Evolutionary conservation across 1,140 invertebrate species (phyloP).

Genomic region (Zaprionus inermis): DNA sequence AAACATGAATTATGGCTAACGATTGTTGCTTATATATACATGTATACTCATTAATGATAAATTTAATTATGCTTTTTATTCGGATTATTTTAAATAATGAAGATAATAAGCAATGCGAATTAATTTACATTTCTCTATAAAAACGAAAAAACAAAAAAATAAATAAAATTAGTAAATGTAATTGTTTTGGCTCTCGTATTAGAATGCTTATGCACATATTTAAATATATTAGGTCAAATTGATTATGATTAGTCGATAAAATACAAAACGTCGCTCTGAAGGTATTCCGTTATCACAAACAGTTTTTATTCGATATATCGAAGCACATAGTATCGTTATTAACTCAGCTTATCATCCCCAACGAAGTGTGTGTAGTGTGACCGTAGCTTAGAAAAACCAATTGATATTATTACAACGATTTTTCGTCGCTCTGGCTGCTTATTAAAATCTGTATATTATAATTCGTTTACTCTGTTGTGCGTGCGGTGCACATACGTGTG

Average conservation of each 20-base stretch:
- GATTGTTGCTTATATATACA: slow-evolving; percentile 63
- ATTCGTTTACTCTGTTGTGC: slow-evolving; percentile 29
- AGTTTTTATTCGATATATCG: slow-evolving; percentile 28
- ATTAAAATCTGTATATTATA: slow-evolving; percentile 48
- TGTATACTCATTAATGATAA: slow-evolving; percentile 79
- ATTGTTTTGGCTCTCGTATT: background rate
- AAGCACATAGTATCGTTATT: background rate
- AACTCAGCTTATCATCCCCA: slow-evolving; percentile 48
- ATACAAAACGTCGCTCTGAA: background rate
- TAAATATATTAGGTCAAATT: slow-evolving; percentile 2
- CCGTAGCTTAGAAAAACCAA: slow-evolving; percentile 51
- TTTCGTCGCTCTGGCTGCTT: slow-evolving; percentile 51
- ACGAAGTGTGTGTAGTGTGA: slow-evolving; percentile 42
- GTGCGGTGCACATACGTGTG: slow-evolving; percentile 58
- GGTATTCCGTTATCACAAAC: background rate
- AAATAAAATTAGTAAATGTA: slow-evolving; percentile 72
- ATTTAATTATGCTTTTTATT: slow-evolving; percentile 71
- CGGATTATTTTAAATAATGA: slow-evolving; percentile 81
- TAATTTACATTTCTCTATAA: slow-evolving; percentile 76
- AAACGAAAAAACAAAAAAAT: slow-evolving; percentile 50
- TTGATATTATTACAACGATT: slow-evolving; percentile 73
- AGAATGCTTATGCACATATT: background rate
- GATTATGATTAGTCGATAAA: slow-evolving; percentile 14
- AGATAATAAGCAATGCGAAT: slow-evolving; percentile 68
- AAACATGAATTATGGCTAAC: slow-evolving; percentile 84